Evolutionary conservation across 2,113 vertebrate genomes (phyloP).

Genomic region (zebrafish (Danio rerio)): GRCz12tu NC_133195.1:50385501-50386000

Average conservation of each 20-base stretch:
- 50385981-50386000: neutral
- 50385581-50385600: neutral
- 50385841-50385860: constrained; percentile 71
- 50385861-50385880: constrained; percentile 71
- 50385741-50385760: too few relatives aligned
- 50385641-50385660: neutral
- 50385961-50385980: neutral
- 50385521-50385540: neutral
- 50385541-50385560: neutral
- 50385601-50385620: neutral
- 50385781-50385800: constrained; percentile 73
- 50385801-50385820: constrained; percentile 77
- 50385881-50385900: neutral
- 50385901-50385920: constrained; percentile 15
- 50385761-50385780: constrained; percentile 50
- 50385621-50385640: neutral
- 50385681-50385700: neutral
- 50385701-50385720: neutral
- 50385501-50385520: neutral
- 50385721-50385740: neutral
- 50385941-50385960: constrained; percentile 4
- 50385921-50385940: neutral
- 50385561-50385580: neutral
- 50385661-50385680: neutral
- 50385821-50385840: constrained; percentile 84